Evolutionary conservation across 1,140 invertebrate genomes (phyloP), one percentile per base, ranked within the genome.

Genomic region (Anoplolepis gracilipes): DNA sequence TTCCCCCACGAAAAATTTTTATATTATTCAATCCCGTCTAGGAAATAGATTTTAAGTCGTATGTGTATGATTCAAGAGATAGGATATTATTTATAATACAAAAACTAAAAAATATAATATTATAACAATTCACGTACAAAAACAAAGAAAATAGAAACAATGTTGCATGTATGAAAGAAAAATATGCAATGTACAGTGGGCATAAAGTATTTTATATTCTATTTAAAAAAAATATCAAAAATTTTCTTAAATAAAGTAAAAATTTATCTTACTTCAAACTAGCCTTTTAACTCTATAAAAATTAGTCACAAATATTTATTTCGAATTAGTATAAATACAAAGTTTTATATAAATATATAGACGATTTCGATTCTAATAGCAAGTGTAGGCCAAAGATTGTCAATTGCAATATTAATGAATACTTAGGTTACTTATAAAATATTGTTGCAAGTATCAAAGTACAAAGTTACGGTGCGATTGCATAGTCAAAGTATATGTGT

Each of bases 11-110:
- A 42, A 8, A 42, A 8, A 57, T n/a, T 59, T 42, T 22, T 22
- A 81, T 70, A 81, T 10, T 46, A 70, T 69, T 57, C 49, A 39
- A 81, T 53, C 65, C 42, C 36, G 33, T n/a, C 22, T 16, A 30
- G 30, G 25, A 55, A 78, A 65, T 53, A 19, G 39, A 62, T 76
- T 76, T 62, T 61, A 42, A 61, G 10, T 3, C 13, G 8, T 19
- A 16, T 22, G 1, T 25, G 57, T 33, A 65, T 42, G n/a, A 70
- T 57, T 70, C 25, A 0, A 25, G 55, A 11, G 55, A 11, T 30
- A n/a, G 13, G 16, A 70, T 3, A 10, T 36, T 39, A 25, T 28
- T 69, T 57, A n/a, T n/a, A 39, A 7, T 25, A 30, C 13, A 10
- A 39, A n/a, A 64, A 62, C 28, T 28, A n/a, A n/a, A n/a, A n/a